A percentile compares a stretch with the other conserved stretches of the same genome.
These are phyloP conservation scores for Mugil cephalus DNA, from an alignment of 2,113 vertebrate species.

Conservation along the genomic window DNA sequence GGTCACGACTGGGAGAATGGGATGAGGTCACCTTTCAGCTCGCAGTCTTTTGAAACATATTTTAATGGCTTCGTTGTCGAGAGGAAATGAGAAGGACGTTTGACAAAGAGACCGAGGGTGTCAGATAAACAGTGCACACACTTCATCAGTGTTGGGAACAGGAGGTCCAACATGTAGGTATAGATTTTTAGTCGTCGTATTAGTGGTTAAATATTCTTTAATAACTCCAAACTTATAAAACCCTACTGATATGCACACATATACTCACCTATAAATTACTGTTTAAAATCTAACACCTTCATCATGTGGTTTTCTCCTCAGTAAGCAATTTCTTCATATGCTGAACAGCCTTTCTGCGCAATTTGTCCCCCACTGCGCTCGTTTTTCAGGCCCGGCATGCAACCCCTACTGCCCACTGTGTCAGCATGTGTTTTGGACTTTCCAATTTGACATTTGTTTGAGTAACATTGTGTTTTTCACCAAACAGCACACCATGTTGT, in stretches of 20 bases:
- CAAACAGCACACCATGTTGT: not conserved
- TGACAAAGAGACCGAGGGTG: not conserved
- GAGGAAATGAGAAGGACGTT: conserved; percentile 20
- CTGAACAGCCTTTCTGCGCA: not conserved
- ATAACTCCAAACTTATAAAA: not conserved
- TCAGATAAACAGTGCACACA: not conserved
- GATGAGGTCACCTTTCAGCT: conserved; percentile 10
- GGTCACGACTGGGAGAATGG: conserved; percentile 1
- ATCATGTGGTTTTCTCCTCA: no score
- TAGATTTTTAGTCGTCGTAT: no score
- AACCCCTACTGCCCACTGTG: conserved; percentile 1
- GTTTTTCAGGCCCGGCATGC: not conserved
- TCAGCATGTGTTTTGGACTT: not conserved
- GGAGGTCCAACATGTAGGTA: not conserved
- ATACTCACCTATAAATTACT: no score
- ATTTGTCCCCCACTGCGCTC: not conserved
- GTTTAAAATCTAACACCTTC: not conserved
- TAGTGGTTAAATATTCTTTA: not conserved
- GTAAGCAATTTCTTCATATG: not conserved
- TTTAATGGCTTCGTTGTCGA: not conserved
- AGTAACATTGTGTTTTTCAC: not conserved
- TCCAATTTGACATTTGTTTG: conserved; percentile 14
- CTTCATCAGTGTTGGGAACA: no score
- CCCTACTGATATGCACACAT: not conserved
- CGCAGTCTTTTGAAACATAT: conserved; percentile 6